A percentile compares a stretch with the other conserved stretches of the same genome.
These are phyloP conservation scores for Eudorcas thomsonii DNA, from an alignment of 2,113 vertebrate genomes.

Conservation along the genomic window DNA sequence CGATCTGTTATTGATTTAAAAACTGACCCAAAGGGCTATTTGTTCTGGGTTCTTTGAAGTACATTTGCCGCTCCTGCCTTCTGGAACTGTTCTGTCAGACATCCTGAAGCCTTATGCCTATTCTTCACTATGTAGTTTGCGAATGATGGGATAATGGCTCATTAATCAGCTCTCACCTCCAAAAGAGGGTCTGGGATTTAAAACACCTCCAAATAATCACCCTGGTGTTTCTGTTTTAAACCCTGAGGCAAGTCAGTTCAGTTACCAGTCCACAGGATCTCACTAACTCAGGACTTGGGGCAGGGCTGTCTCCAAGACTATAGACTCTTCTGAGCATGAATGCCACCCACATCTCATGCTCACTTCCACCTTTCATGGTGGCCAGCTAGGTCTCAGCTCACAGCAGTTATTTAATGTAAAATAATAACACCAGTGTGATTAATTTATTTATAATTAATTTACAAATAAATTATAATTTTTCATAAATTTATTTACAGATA, in stretches of 20 bases:
- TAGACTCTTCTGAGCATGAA: background rate
- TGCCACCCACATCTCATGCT: background rate
- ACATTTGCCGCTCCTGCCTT: background rate
- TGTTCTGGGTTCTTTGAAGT: constrained; percentile 13
- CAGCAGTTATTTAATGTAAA: background rate
- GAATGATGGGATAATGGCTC: background rate
- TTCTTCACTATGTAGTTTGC: background rate
- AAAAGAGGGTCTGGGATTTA: background rate
- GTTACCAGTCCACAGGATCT: background rate
- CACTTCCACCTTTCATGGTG: background rate
- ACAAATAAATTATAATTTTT: background rate
- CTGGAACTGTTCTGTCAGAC: background rate
- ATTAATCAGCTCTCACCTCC: background rate
- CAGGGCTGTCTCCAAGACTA: background rate
- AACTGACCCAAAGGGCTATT: constrained; percentile 21
- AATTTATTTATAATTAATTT: background rate
- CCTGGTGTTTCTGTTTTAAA: background rate
- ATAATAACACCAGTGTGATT: background rate
- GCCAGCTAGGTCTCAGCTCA: background rate
- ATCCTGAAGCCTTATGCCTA: background rate
- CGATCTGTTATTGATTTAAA: constrained; percentile 13
- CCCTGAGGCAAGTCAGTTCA: background rate
- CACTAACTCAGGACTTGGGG: background rate
- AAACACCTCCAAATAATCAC: background rate
- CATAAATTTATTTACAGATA: background rate